Evolutionary conservation across 1,140 invertebrate genomes (phyloP).

Genomic region (Carcinoscorpius rotundicauda): DNA sequence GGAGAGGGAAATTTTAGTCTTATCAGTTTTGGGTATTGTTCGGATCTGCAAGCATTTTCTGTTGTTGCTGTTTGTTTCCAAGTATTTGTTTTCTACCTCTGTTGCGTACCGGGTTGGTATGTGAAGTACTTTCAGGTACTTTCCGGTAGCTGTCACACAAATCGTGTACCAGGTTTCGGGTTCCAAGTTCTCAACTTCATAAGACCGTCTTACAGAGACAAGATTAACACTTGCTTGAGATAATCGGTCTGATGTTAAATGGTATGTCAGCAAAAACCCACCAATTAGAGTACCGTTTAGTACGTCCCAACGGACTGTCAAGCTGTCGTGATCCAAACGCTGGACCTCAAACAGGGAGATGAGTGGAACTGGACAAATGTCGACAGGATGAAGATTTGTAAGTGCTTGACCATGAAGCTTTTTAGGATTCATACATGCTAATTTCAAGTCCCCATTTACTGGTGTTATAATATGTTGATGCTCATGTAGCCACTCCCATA

Average conservation of each 20-base stretch:
- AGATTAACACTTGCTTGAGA: constrained; percentile 37
- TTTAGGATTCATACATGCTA: constrained; percentile 63
- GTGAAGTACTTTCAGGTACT: constrained; percentile 38
- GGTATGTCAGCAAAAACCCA: constrained; percentile 74
- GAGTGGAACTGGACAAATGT: constrained; percentile 66
- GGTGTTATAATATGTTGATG: constrained; percentile 44
- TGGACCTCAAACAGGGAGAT: constrained; percentile 68
- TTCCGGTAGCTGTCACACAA: constrained; percentile 67
- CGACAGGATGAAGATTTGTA: constrained; percentile 57
- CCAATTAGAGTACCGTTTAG: constrained; percentile 70
- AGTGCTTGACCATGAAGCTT: constrained; percentile 59
- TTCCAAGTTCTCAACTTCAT: constrained; percentile 54
- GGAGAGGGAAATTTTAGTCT: constrained; percentile 22
- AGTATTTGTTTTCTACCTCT: constrained; percentile 12
- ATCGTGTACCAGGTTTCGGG: constrained; percentile 67
- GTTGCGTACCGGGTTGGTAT: constrained; percentile 22
- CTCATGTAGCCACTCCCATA: constrained; percentile 77
- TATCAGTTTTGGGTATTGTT: constrained; percentile 20
- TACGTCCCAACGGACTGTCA: constrained; percentile 76
- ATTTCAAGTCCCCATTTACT: constrained; percentile 32
- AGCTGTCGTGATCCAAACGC: constrained; percentile 75
- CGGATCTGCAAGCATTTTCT: constrained; percentile 27
- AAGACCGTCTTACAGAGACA: constrained; percentile 50
- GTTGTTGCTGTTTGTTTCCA: constrained; percentile 18
- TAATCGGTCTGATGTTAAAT: constrained; percentile 48